Evolutionary conservation across 2,888 invertebrate genomes (phyloP), one percentile per base, ranked within the genome.

Genomic region (Drosophila planitibia): DNA sequence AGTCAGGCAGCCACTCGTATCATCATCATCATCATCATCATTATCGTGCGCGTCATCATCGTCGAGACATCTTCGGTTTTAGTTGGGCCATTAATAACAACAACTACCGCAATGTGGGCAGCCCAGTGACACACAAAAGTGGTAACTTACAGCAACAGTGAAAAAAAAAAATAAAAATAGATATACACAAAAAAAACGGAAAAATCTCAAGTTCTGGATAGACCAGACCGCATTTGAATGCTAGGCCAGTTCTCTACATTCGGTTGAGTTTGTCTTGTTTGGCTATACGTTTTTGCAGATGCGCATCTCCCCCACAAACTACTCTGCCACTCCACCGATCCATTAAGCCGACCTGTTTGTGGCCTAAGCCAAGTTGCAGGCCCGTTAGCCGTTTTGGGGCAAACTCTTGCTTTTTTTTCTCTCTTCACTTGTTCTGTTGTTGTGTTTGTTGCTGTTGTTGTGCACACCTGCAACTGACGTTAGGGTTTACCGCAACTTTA

Each of bases 91-190:
- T 89, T 85, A 85, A 81, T 81, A 79, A 76, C 79, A 81, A 88
- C 81, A 76, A 79, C 83, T 67, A 64, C 72, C 61, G 89, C 89
- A 70, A 81, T 89, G 89, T 84, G 89, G 87, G 89, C 87, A 85
- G 84, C 77, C 83, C 79, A 89, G 86, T 90, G 90, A 90, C 87
- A 87, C 82, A 87, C 86, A 81, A 85, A 83, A 77, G 60, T 90
- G 78, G 61, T 76, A 85, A 79, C 72, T 61, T 59, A 63, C 55
- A 72, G 30, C 41, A 57, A 41, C 28, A 69, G 53, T 32, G 59
- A 60, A 69, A 55, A 64, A 39, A 54, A 49, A 64, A 28, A 65
- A 25, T 28, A 30, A 70, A 22, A 22, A 58, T 35, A 59, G 47
- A 68, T 58, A 54, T 57, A 57, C 28, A 28, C 25, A 28, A 28